Base-by-base conservation (phyloP, 92 coral and sea anemone species). In the Desmophyllum pertusum region DNA sequence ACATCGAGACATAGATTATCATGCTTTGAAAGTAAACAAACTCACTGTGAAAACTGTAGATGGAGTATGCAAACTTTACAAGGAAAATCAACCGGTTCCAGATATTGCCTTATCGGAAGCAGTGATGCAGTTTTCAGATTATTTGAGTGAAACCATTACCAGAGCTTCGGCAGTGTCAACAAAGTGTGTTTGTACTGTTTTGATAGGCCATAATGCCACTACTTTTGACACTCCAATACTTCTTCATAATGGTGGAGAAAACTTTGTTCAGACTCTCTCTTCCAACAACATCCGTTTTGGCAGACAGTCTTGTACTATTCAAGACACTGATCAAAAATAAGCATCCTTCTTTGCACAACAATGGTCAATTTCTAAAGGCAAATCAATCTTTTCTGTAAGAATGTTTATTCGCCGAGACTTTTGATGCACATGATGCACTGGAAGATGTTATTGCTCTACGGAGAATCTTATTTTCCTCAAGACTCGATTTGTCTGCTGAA, bases 391-490 rank as follows among this genome's bases (percentile, higher is more conserved):
- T 90, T 18, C 61, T 91, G 55, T 85, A 88, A 38, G 71, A 88
- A 51, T 70, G 61, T 27, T 59, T 85, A 67, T 88, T 88, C 57
- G 23, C 76, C 6, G 78, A 79, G 63, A 29, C 85, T 10, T 88
- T 81, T 83, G 77, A 84, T 48, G 94, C 90, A 11, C 94, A 91
- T 50, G 88, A 88, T 69, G 88, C 45, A 5, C 76, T 39, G 84
- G 68, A 6, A 83, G 93, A 74, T 25, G 43, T 33, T 13, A 10
- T 31, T 11, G 61, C 73, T 15, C 83, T 64, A 5, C 33, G 53
- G 1, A 63, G 37, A 63, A 41, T 79, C 59, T 30, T 79, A 6
- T 21, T 79, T 61, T 79, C 71, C 1, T 63, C 74, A 2, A 57
- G 41, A 23, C 75, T 79, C 23, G 55, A 9, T 5, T 30, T 78